Evolutionary conservation across 1,140 invertebrate genomes (phyloP).

Genomic region (Linepithema humile): DNA sequence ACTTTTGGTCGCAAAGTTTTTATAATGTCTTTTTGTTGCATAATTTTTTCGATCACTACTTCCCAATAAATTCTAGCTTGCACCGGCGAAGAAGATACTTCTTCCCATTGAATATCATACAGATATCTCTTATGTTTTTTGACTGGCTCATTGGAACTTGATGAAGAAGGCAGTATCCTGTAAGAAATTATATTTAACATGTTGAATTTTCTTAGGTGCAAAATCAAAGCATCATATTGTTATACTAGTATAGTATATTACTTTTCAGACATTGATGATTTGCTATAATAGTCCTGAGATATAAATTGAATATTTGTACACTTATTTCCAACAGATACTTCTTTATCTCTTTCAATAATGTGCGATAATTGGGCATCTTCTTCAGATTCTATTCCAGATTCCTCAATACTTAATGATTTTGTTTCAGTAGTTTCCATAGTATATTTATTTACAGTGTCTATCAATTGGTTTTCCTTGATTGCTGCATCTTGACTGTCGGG

Average conservation of each 20-base stretch:
- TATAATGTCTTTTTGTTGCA: neutral
- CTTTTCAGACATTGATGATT: neutral
- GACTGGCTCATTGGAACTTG: neutral
- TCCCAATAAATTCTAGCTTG: conserved; percentile 40
- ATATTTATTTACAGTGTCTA: neutral
- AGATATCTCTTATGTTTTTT: neutral
- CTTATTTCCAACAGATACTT: neutral
- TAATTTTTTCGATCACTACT: conserved; percentile 20
- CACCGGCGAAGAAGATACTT: conserved; percentile 15
- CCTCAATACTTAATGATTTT: neutral
- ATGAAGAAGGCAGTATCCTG: neutral
- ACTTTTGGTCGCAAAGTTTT: conserved; percentile 3
- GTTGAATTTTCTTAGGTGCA: neutral
- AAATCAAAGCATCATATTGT: neutral
- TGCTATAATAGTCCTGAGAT: neutral
- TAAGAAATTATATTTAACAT: neutral
- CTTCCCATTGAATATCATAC: conserved; percentile 14
- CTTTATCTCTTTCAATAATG: neutral
- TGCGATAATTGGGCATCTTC: neutral
- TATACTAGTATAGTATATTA: too few relatives aligned
- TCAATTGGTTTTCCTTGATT: neutral
- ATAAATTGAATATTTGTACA: neutral
- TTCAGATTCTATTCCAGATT: neutral
- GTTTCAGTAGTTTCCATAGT: too few relatives aligned
- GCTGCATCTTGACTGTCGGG: neutral